Base-by-base conservation (phyloP, 2,113 vertebrate species). In the Podarcis muralis region DNA sequence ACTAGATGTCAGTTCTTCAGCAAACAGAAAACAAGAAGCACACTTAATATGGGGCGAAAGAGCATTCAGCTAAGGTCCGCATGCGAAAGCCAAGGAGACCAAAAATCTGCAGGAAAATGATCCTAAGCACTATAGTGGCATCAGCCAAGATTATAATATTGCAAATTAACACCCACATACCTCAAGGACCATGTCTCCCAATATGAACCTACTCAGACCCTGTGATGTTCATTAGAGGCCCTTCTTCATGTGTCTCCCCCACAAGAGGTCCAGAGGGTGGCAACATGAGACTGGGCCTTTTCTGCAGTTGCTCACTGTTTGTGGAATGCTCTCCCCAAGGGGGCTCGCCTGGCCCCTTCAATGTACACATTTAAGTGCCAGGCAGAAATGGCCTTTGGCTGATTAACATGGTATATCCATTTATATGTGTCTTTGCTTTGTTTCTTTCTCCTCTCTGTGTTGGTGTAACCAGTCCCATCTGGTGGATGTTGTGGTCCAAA, bases 11-110 rank as follows among this genome's bases (percentile, higher is more conserved):
- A 92, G 11, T 90, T 94, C 85, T 91, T 85, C 85, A 94, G 94
- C 90, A 92, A 92, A 92, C 85, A 81, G 77, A 92, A 87, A 88
- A 94, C 92, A 81, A 87, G 43, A 91, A 94, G 92, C 32, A 90
- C 79, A 85, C 90, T 88, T 85, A 87, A 62, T 0, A 16, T 16
- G 13, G 43, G 2, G 25, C 37, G 1, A 23, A 91, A 92, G 81
- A 94, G 91, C 91, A 93, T 92, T 89, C 90, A 92, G 87, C 83
- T 86, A 94, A 93, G 69, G 88, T 89, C 88, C 88, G 89, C 77
- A 69, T 16, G 23, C 1, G 77, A 93, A 92, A 94, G 85, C 2
- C 80, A 90, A 32, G 78, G 85, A 25, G 88, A 11, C 0, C 1
- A 72, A 72, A 72, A 0, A 85, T 89, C 88, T 88, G 76, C 43